Evolutionary conservation across 2,888 invertebrate species (phyloP), one percentile per base, ranked within the genome.

Genomic region (Drosophila affinis): DNA sequence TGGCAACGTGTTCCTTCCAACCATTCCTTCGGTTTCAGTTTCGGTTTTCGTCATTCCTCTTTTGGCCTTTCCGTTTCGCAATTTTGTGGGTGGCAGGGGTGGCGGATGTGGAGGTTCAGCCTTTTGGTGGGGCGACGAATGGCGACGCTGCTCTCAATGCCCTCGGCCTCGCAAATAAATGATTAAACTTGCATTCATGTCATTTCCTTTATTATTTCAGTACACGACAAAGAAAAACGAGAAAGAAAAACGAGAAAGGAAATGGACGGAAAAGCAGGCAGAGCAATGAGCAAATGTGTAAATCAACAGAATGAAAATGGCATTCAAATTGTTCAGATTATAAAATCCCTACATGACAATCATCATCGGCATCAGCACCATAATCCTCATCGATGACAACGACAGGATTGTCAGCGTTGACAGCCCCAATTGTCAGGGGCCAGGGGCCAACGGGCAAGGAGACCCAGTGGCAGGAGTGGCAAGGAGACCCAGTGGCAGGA

Each of bases 281-380:
- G 72, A 73, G 75, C 72, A 78, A 80, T 76, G 73, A 78, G 75
- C 67, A 75, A 84, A 89, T 79, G 75, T 79, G 75, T 72, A 77
- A 87, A 78, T 85, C 79, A 73, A 82, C 60, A 72, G 62, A 81
- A 72, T 72, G 73, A 69, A 82, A 70, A 65, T 51, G 74, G 64
- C 69, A 63, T 78, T 81, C 64, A 72, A 85, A 85, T 78, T 89
- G 86, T 72, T 49, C 70, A 73, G 87, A 89, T 89, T 89, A 86
- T 88, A 74, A 86, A 88, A 88, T 84, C 88, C 75, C 69, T 67
- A 73, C 78, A 88, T 79, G 80, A 69, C 77, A 82, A 77, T 82
- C 87, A 76, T 68, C 82, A 65, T 63, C 54, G 51, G 62, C 57
- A 64, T 44, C 34, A 12, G 21, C 39, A 54, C 32, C 56, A 62